Evolutionary conservation across 2,888 invertebrate genomes (phyloP), one percentile per base, ranked within the genome.

Genomic region (Danaus chrysippus): DNA sequence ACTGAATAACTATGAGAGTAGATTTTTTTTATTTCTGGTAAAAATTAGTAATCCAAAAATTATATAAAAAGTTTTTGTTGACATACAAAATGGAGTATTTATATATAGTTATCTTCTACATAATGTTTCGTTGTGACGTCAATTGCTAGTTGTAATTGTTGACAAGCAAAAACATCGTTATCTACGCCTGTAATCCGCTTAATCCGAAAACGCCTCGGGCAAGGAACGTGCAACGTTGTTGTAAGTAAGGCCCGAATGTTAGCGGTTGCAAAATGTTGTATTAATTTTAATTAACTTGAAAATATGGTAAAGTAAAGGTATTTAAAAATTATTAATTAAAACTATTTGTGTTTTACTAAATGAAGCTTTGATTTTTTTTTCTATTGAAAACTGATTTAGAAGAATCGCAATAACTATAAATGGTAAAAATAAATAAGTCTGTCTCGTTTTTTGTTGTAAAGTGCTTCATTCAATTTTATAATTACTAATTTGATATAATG

Each of bases 131-230:
- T 44, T 56, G 46, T 60, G 60, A 61, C 62, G 61, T 55, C 46
- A 65, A 70, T 68, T 70, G 72, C 70, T 73, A 72, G 75, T 77
- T 75, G 77, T 78, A 79, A 82, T 83, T 73, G 78, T 76, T 72
- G 76, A 74, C 75, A 73, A 78, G 76, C 79, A 81, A 66, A 83
- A 82, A 83, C 77, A 72, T 75, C 75, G 76, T 78, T 77, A 76
- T 76, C 76, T 76, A 76, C 75, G 80, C 76, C 75, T 76, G 74
- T 83, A 86, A 85, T 84, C 79, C 79, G 79, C 74, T 86, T 86
- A 84, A 84, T 80, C 81, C 78, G 68, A 71, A 74, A 69, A 71
- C 76, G 82, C 84, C 82, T 71, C 75, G 70, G 77, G 84, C 78
- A 70, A 61, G 67, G 70, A 72, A 82, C 83, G 82, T 83, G 83